Evolutionary conservation across 1,140 invertebrate species (phyloP), one percentile per base, ranked within the genome.

Genomic region (Hetaerina americana): DNA sequence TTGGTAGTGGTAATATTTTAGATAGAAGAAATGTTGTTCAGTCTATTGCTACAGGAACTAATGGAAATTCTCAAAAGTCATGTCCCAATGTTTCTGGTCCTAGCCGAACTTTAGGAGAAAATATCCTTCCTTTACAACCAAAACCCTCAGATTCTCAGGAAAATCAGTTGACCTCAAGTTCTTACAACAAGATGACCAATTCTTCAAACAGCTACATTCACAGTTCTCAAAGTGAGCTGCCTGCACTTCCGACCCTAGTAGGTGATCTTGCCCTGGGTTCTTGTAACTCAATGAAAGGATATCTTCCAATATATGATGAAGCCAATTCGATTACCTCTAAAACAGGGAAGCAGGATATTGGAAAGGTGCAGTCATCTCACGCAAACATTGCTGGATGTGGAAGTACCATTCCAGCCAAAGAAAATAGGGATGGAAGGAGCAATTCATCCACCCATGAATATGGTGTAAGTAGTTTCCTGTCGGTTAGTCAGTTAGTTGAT

Each of bases 401-500:
- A 18, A 10, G 15, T 18, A n/a, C 10, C 2, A 18, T 57, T 12
- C 40, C 40, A 57, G 40, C 40, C 10, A 57, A 57, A 10, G 40
- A 57, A 1, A 12, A n/a, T n/a, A 57, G 40, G 22, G 40, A 57
- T 57, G 27, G 67, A 6, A 28, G 67, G 18, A 18, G 26, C 15
- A 1, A 2, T 5, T 57, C 40, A 3, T 57, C 22, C 15, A 57
- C 15, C 22, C 40, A 57, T 57, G 40, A 57, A 12, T 57, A 57
- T 57, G 40, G 40, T 5, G 40, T 57, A 12, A 57, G 40, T 57
- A 81, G 79, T 70, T 88, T 88, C 69, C 75, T 89, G 5, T 89
- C 87, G 0, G 87, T 89, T 0, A 89, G 87, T 79, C 87, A 89
- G 73, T 75, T 89, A 10, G 86, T 89, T 12, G 86, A 89, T 73